These are phyloP conservation scores for Hydrolagus colliei DNA, from an alignment of 2,797 vertebrate species.

Conservation along the genomic window DNA sequence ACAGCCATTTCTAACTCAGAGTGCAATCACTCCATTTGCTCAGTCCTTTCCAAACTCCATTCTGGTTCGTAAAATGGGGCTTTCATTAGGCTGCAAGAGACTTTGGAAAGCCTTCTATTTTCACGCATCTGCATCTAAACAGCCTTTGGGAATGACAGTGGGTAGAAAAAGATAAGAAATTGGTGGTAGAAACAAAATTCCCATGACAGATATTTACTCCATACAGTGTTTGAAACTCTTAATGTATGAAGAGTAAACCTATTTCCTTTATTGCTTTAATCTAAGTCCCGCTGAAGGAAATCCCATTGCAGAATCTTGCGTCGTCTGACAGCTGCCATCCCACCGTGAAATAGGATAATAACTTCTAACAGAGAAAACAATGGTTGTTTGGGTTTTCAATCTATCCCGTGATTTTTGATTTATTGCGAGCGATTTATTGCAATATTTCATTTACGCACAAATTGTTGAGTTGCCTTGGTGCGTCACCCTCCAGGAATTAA, in stretches of 20 bases:
- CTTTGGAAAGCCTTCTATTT: neutral
- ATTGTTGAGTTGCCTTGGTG: neutral
- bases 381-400: neutral
- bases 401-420: neutral
- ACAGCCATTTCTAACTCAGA: neutral
- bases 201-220: too few species aligned
- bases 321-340: neutral
- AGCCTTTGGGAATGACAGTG: neutral
- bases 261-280: neutral
- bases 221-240: too few species aligned
- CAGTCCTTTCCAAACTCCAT: neutral
- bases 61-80: too few species aligned
- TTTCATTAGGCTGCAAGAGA: neutral
- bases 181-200: neutral
- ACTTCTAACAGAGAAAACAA: neutral
- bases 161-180: neutral
- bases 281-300: neutral
- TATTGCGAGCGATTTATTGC: neutral
- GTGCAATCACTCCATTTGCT: neutral
- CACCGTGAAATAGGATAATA: neutral
- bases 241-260: too few species aligned
- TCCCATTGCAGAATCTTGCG: neutral
- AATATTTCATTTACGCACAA: too few species aligned
- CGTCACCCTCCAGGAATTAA: neutral
- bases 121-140: neutral